Percentiles rank a stretch among this genome's conserved stretches.
These are phyloP conservation scores for Sebastiscus tertius DNA, from an alignment of 2,797 vertebrate species.

Conservation along the genomic window DNA sequence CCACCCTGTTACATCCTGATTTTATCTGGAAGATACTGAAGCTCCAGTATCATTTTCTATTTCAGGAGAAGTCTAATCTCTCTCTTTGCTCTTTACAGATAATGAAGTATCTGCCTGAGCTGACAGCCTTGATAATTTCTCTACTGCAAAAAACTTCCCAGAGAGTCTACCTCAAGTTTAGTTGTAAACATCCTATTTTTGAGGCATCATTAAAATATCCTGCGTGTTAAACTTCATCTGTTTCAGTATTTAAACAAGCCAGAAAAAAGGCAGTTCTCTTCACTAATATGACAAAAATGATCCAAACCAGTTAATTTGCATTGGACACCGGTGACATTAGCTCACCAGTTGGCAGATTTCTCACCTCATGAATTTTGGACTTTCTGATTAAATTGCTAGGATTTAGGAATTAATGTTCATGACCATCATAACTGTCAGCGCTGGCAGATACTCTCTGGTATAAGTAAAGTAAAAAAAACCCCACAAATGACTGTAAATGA, in stretches of 20 bases:
- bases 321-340: slow-evolving; percentile 34
- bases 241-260: slow-evolving; percentile 9
- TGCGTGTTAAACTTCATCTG: background rate
- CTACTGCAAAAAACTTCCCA: background rate
- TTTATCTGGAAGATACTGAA: slow-evolving; percentile 23
- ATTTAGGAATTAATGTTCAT: slow-evolving; percentile 39
- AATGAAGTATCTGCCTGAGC: background rate
- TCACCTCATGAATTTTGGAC: slow-evolving; percentile 15
- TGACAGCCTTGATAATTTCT: slow-evolving; percentile 7
- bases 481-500: slow-evolving; percentile 24
- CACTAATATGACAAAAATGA: slow-evolving; percentile 12
- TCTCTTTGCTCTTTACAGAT: slow-evolving; percentile 8
- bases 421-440: slow-evolving; percentile 33
- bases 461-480: background rate
- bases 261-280: background rate
- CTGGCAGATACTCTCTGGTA: slow-evolving; percentile 25
- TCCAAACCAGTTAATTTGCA: slow-evolving; percentile 35
- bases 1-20: slow-evolving; percentile 12
- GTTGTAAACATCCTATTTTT: slow-evolving; percentile 1
- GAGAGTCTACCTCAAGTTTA: background rate
- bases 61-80: slow-evolving; percentile 34
- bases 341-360: slow-evolving; percentile 42
- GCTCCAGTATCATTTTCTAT: slow-evolving; percentile 19
- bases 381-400: slow-evolving; percentile 22
- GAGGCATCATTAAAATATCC: background rate